Base-by-base conservation (phyloP, 2,888 invertebrate species). In the Pheosia tremula region DNA sequence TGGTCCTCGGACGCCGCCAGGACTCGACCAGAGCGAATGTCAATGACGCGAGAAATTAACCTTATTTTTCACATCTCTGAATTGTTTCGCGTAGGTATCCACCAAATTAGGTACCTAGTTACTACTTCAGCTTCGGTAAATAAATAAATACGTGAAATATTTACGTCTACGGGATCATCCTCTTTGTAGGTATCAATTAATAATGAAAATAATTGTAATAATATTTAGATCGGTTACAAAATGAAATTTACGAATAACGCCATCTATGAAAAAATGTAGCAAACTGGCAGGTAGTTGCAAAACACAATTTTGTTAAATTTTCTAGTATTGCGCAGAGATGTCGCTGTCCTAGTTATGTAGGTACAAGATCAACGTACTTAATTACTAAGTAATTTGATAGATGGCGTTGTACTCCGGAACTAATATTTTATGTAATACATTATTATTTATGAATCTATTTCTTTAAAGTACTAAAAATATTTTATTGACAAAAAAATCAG, bases 31-130 rank as follows among this genome's bases (percentile, higher is more conserved):
- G 77, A 81, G 79, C 79, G 83, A 85, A 83, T 87, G 84, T 84
- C 90, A 89, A 89, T 91, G 88, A 83, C 79, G 87, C 89, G 87
- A 79, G 71, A 87, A 89, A 90, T 90, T 87, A 83, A 82, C 80
- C 80, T 84, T 87, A 86, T 85, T 86, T 87, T 80, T 84, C 80
- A 82, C 78, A 77, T 86, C 80, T 75, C 75, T 78, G 78, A 83
- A 83, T 81, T 78, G 80, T 80, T 80, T 71, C 69, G 61, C 66
- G 61, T 67, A 39, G 24, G 24, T 24, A 24, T 24, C 24, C 2
- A 24, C 24, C 24, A 2, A 24, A 0, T 24, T 24, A 24, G 24
- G 24, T 24, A 24, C 24, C 24, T 24, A 24, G 24, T 24, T 24
- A 1, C 24, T 24, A 24, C 24, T 2, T 24, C 24, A 2, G 24